Percentiles rank a stretch among this genome's conserved stretches.
Evolutionary conservation across 2,113 vertebrate genomes (phyloP).

Genomic region (Hypanus sabinus): DNA sequence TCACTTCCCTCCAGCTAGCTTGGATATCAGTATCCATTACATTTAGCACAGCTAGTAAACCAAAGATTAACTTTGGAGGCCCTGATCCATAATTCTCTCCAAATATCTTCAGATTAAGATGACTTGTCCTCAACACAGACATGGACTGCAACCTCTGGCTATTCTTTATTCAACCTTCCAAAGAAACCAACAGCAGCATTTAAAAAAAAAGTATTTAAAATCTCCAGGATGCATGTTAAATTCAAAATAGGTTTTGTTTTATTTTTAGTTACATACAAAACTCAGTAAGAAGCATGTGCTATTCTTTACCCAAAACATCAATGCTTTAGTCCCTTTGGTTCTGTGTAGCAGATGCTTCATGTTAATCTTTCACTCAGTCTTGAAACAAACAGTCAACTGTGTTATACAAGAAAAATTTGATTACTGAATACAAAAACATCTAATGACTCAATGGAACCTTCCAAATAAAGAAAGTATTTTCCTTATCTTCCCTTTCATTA

Average conservation of each 20-base stretch:
- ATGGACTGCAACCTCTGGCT: too few species aligned
- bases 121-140: too few species aligned
- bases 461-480: background rate
- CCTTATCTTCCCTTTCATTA: too few species aligned
- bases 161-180: too few species aligned
- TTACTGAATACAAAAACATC: background rate
- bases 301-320: background rate
- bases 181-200: background rate
- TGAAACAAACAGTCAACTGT: background rate
- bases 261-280: background rate
- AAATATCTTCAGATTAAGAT: too few species aligned
- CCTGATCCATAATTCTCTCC: too few species aligned
- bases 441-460: background rate
- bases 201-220: background rate
- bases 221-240: background rate
- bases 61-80: too few species aligned
- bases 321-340: background rate
- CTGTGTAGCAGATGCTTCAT: background rate
- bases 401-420: background rate
- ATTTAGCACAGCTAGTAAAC: too few species aligned
- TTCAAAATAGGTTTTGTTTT: background rate
- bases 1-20: too few species aligned
- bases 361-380: background rate
- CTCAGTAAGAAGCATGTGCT: background rate
- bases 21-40: too few species aligned